Percentiles rank a stretch among this genome's conserved stretches.
Evolutionary conservation across 2,797 vertebrate genomes (phyloP).

Genomic region (Danio aesculapii): DNA sequence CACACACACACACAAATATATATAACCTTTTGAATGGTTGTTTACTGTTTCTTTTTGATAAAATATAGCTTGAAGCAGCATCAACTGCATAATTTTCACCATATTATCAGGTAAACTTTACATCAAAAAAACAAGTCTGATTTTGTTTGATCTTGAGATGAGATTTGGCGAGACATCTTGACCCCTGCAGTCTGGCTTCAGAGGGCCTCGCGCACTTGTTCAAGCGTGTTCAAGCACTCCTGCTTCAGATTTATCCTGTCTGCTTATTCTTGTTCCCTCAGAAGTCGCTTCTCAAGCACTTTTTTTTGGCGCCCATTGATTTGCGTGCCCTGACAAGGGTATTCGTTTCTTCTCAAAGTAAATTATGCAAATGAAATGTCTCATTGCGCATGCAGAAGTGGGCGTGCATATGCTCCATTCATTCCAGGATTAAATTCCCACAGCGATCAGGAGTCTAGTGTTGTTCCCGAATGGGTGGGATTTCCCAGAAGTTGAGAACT

Average conservation of each 20-base stretch:
- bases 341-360: conserved; percentile 14
- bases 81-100: background rate
- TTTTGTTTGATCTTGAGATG: background rate
- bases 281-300: conserved; percentile 21
- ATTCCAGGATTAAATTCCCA: conserved; percentile 37
- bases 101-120: background rate
- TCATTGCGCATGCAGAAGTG: conserved; percentile 30
- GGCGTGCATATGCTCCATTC: conserved; percentile 30
- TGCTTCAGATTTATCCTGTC: conserved; percentile 24
- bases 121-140: too few relatives aligned
- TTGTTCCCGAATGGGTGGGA: background rate
- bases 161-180: conserved; percentile 2
- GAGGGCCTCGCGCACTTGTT: conserved; percentile 12
- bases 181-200: conserved; percentile 57
- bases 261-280: background rate
- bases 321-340: conserved; percentile 31
- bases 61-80: too few relatives aligned
- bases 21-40: too few relatives aligned
- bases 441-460: conserved; percentile 30
- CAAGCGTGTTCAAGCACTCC: conserved; percentile 22
- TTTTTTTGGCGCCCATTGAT: conserved; percentile 26
- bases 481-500: conserved; percentile 1
- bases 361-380: conserved; percentile 35
- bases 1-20: too few relatives aligned
- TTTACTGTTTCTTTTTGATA: too few relatives aligned